Percentiles rank a stretch among this genome's conserved stretches.
phyloP scores from a whole-genome alignment of 2,113 vertebrate species.

The Heteronetta atricapilla region DNA sequence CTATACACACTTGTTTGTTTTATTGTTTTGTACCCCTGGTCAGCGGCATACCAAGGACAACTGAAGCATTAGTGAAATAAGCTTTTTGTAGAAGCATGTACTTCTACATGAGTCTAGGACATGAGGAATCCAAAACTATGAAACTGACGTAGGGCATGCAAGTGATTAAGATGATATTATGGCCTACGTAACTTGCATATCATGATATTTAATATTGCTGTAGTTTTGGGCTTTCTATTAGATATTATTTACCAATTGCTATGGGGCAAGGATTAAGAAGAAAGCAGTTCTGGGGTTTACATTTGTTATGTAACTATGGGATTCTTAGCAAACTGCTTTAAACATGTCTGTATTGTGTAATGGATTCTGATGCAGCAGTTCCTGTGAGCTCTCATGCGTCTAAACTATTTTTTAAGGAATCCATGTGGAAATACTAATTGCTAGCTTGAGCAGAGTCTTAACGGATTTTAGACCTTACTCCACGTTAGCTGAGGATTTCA shows the following conservation, averaged over 20 bases:
- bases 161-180: neutral
- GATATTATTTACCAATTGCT: neutral
- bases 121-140: neutral
- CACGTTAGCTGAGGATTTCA: neutral
- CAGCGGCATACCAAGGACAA: neutral
- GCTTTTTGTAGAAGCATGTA: neutral
- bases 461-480: neutral
- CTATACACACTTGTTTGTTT: neutral
- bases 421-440: neutral
- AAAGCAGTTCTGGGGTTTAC: neutral
- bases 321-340: neutral
- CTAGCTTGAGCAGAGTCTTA: neutral
- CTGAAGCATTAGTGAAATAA: neutral
- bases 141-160: neutral
- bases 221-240: neutral
- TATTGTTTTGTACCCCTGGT: neutral
- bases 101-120: neutral
- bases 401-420: neutral
- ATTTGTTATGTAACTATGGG: neutral
- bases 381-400: neutral
- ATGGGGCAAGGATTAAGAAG: neutral
- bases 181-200: neutral
- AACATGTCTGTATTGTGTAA: accelerated
- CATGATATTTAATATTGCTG: neutral
- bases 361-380: neutral